Evolutionary conservation across 2,113 vertebrate genomes (phyloP).

Genomic region (Daubentonia madagascariensis): DNA sequence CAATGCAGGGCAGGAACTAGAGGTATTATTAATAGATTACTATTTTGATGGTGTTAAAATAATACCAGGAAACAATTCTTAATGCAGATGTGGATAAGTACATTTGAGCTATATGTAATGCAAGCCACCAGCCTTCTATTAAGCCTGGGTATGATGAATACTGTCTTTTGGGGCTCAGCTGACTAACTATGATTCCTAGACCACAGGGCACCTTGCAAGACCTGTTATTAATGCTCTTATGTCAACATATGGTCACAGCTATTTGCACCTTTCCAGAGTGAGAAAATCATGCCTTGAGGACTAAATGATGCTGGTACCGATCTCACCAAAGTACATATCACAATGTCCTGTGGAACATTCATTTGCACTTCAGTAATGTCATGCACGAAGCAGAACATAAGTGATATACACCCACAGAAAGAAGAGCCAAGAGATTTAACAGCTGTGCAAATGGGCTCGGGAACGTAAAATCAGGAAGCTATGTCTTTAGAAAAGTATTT

Average conservation of each 20-base stretch:
- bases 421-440: constrained; percentile 66
- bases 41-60: neutral
- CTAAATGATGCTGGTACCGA: neutral
- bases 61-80: neutral
- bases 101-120: fast-evolving
- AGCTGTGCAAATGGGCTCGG: constrained; percentile 78
- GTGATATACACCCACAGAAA: constrained; percentile 62
- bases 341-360: neutral
- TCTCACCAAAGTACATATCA: neutral
- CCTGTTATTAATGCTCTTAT: neutral
- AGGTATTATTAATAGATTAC: fast-evolving
- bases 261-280: fast-evolving
- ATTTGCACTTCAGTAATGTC: neutral
- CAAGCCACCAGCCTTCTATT: neutral
- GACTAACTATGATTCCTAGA: fast-evolving
- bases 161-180: fast-evolving
- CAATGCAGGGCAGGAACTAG: neutral
- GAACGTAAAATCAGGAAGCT: constrained; percentile 77
- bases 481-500: constrained; percentile 77
- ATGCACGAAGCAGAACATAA: constrained; percentile 55
- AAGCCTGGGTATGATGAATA: neutral
- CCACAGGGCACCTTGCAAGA: neutral
- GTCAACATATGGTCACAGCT: fast-evolving
- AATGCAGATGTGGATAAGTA: neutral
- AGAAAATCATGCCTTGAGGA: neutral